phyloP scores from a whole-genome alignment of 2,888 invertebrate genomes.

The Lomographa bimaculata region DNA sequence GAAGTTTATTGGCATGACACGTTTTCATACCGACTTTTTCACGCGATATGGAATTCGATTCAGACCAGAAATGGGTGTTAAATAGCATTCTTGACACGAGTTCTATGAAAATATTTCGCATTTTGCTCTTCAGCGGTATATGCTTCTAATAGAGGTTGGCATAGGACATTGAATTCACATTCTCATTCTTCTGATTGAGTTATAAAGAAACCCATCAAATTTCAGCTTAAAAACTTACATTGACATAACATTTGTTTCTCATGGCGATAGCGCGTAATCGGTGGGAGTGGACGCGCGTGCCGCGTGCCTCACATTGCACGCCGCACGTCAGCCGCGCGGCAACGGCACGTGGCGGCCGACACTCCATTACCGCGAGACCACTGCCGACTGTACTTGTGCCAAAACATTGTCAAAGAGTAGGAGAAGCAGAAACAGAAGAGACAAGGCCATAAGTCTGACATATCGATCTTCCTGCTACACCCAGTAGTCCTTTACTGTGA shows the following conservation, averaged over 20 bases:
- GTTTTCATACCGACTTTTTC: conserved; percentile 53
- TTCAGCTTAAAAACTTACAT: conserved; percentile 11
- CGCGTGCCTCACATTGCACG: conserved; percentile 41
- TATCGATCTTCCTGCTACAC: no score
- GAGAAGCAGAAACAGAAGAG: conserved; percentile 19
- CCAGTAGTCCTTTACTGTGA: no score
- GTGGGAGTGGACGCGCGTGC: conserved; percentile 69
- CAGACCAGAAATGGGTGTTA: conserved; percentile 37
- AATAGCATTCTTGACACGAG: conserved; percentile 31
- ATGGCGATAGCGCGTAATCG: conserved; percentile 70
- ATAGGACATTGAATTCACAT: no score
- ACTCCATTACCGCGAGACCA: conserved; percentile 75
- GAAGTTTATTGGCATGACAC: conserved; percentile 68
- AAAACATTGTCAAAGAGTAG: conserved; percentile 50
- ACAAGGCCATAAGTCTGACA: no score
- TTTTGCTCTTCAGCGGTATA: conserved; percentile 1
- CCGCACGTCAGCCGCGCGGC: conserved; percentile 36
- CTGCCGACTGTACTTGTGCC: conserved; percentile 47
- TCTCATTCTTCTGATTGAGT: no score
- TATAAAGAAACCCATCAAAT: conserved; percentile 4
- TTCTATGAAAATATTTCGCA: conserved; percentile 13
- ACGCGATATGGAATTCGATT: conserved; percentile 45
- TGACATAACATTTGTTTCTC: conserved; percentile 52
- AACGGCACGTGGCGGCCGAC: conserved; percentile 45
- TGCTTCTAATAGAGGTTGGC: no score